Evolutionary conservation across 2,797 vertebrate species (phyloP), one percentile per base, ranked within the genome.

Genomic region (Helarctos malayanus): DNA sequence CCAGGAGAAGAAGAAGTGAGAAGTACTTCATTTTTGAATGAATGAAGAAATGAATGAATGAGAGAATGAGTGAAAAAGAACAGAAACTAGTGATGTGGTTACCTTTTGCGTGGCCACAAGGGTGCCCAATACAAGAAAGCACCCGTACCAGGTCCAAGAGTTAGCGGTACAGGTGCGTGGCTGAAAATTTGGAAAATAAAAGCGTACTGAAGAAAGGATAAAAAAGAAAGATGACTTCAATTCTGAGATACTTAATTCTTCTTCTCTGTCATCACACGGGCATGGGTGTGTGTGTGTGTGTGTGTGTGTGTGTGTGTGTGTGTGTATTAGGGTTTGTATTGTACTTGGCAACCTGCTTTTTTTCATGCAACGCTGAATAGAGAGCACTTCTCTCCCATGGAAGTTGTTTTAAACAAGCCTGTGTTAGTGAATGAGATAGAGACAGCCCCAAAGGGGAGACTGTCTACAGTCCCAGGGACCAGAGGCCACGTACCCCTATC

Each of bases 101-200:
- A 5, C 49, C 29, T 38, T 61, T 80, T 15, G 23, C 73, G 32
- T 3, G 45, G 59, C 14, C 47, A 14, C 25, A 49, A 49, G 19
- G 32, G 15, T 65, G 14, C 52, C 71, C 32, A 47, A n/a, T 0
- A 38, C 1, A n/a, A 59, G 41, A 27, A 21, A 75, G 8, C 2
- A 29, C 9, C 61, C 9, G 2, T 2, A 25, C 38, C 52, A 41
- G 27, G 14, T 27, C 25, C 15, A 7, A 12, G n/a, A 29, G 32
- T 27, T 49, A 38, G 41, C 6, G 52, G 73, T 38, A 3, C 0
- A 13, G 0, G 5, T 5, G 49, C 49, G 0, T 3, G 41, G n/a
- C 2, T 23, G 91, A 61, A 57, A 59, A 76, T 7, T 32, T 38
- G n/a, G 71, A 54, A 49, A 75, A 38, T 10, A 56, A 45, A 38